Conservation (phyloP, 2,888 invertebrate species). For the Julus scandinavius region DNA sequence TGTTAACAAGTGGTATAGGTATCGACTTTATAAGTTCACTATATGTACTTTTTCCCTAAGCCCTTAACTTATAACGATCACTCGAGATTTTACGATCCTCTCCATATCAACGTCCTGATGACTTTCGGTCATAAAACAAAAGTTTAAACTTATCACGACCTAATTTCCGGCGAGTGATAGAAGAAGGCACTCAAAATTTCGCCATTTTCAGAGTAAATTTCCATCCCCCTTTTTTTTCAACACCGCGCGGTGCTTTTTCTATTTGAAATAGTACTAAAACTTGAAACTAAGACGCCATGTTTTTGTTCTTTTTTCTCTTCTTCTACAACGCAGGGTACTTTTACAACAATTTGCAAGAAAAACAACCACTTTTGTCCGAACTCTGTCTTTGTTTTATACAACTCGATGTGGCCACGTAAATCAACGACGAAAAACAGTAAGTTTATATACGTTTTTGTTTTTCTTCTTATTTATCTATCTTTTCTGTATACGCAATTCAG, state of each 20-base stretch:
- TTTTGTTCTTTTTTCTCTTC: background rate
- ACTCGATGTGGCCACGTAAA: conserved; percentile 1
- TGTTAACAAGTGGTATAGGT: background rate
- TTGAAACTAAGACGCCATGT: background rate
- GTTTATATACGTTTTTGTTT: background rate
- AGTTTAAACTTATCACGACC: conserved; percentile 1
- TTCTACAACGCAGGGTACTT: background rate
- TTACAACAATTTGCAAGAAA: background rate
- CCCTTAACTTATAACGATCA: background rate
- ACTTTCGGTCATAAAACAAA: background rate
- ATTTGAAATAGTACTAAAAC: background rate
- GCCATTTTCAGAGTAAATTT: background rate
- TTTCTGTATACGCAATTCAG: background rate
- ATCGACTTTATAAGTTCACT: background rate
- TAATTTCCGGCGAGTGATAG: background rate
- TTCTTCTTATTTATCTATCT: background rate
- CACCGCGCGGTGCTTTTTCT: background rate
- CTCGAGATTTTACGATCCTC: background rate
- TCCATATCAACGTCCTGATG: background rate
- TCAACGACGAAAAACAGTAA: conserved; percentile 1
- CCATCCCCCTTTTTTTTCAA: background rate
- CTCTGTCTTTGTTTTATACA: background rate
- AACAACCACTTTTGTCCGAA: background rate
- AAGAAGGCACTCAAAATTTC: background rate
- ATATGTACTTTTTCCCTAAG: background rate